phyloP scores from a whole-genome alignment of 2,888 invertebrate species.

The Latheticus oryzae region DNA sequence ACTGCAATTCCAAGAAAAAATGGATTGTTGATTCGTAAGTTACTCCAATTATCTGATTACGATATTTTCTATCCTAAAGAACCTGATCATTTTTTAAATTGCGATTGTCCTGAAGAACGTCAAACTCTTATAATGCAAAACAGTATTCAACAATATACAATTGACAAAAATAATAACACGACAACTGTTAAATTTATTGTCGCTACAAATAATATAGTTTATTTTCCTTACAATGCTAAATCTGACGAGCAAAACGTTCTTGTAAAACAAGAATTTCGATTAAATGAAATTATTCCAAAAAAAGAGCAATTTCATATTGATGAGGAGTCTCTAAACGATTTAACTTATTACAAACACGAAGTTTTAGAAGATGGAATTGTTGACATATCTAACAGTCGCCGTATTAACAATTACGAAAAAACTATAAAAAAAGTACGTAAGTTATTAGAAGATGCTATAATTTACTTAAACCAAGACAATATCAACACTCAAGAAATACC shows the following conservation, averaged over 20 bases:
- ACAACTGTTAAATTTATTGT: constrained; percentile 49
- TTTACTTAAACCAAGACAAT: constrained; percentile 59
- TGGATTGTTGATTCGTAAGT: constrained; percentile 55
- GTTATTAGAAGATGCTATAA: constrained; percentile 57
- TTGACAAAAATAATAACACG: constrained; percentile 45
- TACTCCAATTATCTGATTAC: constrained; percentile 54
- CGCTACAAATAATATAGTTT: constrained; percentile 50
- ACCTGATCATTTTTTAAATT: no score
- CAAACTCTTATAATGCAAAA: constrained; percentile 53
- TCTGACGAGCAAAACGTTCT: constrained; percentile 60
- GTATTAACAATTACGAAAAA: constrained; percentile 50
- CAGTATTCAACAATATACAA: constrained; percentile 50
- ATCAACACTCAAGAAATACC: constrained; percentile 57
- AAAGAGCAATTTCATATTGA: constrained; percentile 42
- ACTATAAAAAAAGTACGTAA: constrained; percentile 53
- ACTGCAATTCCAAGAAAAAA: constrained; percentile 52
- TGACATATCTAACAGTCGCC: constrained; percentile 61
- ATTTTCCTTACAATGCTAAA: constrained; percentile 51
- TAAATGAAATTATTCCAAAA: constrained; percentile 44
- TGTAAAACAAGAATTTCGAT: constrained; percentile 62
- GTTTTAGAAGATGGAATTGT: constrained; percentile 38
- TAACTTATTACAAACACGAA: constrained; percentile 53
- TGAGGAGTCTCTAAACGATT: constrained; percentile 44
- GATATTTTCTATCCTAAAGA: no score
- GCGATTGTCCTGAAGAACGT: constrained; percentile 56